A percentile compares a stretch with the other conserved stretches of the same genome.
phyloP scores from a whole-genome alignment of 2,797 vertebrate genomes.

The Malacoraja senta region DNA sequence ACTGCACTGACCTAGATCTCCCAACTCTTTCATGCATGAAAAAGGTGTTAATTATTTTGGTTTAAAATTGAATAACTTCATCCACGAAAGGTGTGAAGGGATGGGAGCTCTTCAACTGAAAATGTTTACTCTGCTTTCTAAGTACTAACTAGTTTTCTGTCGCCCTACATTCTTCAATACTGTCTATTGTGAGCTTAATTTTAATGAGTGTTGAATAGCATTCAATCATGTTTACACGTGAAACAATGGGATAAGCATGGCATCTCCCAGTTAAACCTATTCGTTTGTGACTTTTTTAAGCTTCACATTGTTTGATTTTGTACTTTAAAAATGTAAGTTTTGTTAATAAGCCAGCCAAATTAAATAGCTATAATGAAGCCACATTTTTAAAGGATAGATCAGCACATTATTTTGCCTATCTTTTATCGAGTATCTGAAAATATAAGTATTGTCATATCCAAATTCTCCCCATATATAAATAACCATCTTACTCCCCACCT shows the following conservation, averaged over 20 bases:
- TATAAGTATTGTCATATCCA: neutral
- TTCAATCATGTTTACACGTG: neutral
- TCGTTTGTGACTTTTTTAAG: neutral
- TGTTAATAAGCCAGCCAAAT: neutral
- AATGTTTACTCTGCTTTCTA: neutral
- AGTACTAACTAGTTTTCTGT: neutral
- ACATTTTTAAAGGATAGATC: neutral
- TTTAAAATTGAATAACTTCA: neutral
- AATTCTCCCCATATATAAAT: no score
- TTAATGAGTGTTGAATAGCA: neutral
- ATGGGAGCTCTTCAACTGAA: conserved; percentile 4
- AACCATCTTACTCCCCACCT: neutral
- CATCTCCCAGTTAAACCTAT: neutral
- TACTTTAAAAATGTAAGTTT: neutral
- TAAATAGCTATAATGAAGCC: neutral
- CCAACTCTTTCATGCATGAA: neutral
- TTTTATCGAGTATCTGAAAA: neutral
- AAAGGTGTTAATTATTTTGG: conserved; percentile 4
- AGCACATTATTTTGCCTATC: neutral
- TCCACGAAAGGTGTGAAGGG: neutral
- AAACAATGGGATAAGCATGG: neutral
- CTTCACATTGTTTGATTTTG: neutral
- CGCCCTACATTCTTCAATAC: neutral
- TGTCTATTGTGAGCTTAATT: conserved; percentile 11
- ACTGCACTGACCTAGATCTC: neutral